Percentiles rank a stretch among this genome's conserved stretches.
Conservation (phyloP, 2,113 vertebrate genomes). For the Rhabdomys dilectus region DNA sequence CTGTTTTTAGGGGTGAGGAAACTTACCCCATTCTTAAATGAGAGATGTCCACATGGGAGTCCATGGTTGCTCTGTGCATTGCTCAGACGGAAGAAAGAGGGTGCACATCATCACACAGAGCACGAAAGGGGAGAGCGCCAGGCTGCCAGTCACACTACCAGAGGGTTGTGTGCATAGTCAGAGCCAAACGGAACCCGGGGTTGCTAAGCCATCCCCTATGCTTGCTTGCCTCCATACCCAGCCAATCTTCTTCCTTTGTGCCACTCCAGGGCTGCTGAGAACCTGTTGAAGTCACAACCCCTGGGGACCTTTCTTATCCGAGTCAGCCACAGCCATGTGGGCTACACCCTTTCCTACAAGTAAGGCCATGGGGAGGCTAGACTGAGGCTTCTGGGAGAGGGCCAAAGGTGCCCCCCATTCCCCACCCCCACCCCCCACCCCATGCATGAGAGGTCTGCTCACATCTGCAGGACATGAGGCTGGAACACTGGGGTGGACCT, state of each 20-base stretch:
- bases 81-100: background rate
- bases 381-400: background rate
- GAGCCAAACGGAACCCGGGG: background rate
- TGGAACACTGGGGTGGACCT: background rate
- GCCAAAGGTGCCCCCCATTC: too few relatives aligned
- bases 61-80: background rate
- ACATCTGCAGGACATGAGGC: background rate
- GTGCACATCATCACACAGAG: background rate
- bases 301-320: slow-evolving; percentile 91
- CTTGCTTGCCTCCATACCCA: rapidly evolving
- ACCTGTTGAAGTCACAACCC: slow-evolving; percentile 85
- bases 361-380: slow-evolving; percentile 74
- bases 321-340: slow-evolving; percentile 91
- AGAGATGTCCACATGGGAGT: background rate
- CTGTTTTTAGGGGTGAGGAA: background rate
- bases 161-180: background rate
- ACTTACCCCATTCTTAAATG: background rate
- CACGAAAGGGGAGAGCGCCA: background rate
- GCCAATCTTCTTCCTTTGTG: background rate
- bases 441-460: background rate
- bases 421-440: too few relatives aligned
- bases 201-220: background rate
- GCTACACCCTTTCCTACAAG: slow-evolving; percentile 92
- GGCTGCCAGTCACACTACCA: background rate
- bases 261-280: slow-evolving; percentile 87